phyloP scores from a whole-genome alignment of 2,888 invertebrate species.

The Cephus rjabovi region DNA sequence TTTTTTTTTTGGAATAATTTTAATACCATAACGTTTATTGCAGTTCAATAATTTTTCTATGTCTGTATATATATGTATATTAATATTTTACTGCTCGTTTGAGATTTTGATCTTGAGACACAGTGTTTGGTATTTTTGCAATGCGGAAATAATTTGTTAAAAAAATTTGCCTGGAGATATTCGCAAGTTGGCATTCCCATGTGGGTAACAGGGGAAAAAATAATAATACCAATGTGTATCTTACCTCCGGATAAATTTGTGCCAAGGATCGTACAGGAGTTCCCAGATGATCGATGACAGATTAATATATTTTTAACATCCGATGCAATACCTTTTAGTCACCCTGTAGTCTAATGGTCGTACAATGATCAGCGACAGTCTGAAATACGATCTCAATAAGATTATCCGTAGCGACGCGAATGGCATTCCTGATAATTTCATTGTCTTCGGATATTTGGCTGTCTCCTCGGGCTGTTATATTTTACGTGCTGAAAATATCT shows the following conservation, averaged over 20 bases:
- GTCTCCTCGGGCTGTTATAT: slow-evolving; percentile 26
- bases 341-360: background rate
- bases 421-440: slow-evolving; percentile 37
- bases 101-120: background rate
- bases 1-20: background rate
- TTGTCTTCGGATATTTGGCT: slow-evolving; percentile 32
- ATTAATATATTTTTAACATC: background rate
- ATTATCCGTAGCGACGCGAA: slow-evolving; percentile 35
- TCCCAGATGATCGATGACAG: background rate
- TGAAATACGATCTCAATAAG: slow-evolving; percentile 22
- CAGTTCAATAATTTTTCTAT: background rate
- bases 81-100: background rate
- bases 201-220: background rate
- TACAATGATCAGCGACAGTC: background rate
- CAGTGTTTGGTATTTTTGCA: background rate
- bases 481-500: slow-evolving; percentile 44
- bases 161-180: background rate
- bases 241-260: background rate
- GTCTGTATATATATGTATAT: accelerated
- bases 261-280: slow-evolving; percentile 10
- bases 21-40: background rate
- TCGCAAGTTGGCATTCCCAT: background rate
- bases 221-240: too few species aligned
- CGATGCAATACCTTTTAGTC: background rate
- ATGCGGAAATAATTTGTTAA: background rate